phyloP scores from a whole-genome alignment of 2,113 vertebrate genomes.

The Condylura cristata region DNA sequence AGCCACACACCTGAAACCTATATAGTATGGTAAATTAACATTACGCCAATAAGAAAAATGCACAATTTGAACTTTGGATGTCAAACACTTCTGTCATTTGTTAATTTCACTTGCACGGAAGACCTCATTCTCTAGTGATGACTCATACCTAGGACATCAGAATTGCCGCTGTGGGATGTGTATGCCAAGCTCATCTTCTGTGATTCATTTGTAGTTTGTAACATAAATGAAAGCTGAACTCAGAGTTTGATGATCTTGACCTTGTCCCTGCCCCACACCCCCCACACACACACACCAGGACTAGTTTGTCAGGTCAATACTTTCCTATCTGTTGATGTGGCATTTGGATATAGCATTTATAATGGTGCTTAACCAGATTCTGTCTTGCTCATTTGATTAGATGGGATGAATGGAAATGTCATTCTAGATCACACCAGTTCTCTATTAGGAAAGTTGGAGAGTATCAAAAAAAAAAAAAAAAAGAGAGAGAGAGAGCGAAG shows the following conservation, averaged over 20 bases:
- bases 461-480: neutral
- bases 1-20: no score
- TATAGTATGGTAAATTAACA: no score
- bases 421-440: slow-evolving; percentile 15
- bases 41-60: neutral
- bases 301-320: neutral
- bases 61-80: neutral
- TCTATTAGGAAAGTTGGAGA: neutral
- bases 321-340: slow-evolving; percentile 46
- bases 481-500: neutral
- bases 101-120: slow-evolving; percentile 21
- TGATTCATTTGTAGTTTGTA: slow-evolving; percentile 7
- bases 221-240: slow-evolving; percentile 26
- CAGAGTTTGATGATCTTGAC: slow-evolving; percentile 20
- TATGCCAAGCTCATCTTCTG: neutral
- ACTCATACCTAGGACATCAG: neutral
- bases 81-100: slow-evolving; percentile 34
- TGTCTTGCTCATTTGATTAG: slow-evolving; percentile 24
- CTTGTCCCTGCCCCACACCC: no score
- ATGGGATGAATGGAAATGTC: neutral
- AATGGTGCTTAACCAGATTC: slow-evolving; percentile 13
- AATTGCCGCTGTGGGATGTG: neutral
- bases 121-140: neutral
- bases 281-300: no score
- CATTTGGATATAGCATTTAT: slow-evolving; percentile 30